phyloP scores from a whole-genome alignment of 2,113 vertebrate genomes.

The Peucedramus taeniatus region DNA sequence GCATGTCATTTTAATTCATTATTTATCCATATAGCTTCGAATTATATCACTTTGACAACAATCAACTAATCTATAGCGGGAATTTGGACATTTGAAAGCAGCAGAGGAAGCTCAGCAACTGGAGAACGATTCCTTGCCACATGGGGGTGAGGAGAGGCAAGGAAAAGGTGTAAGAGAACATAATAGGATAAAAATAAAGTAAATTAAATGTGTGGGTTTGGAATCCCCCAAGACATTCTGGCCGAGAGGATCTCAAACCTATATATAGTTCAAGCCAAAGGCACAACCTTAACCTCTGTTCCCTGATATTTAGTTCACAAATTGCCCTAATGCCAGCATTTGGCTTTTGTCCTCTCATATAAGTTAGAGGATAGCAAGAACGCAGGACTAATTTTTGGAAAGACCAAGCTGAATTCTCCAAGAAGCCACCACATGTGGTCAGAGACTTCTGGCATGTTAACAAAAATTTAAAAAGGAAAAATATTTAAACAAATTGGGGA shows the following conservation, averaged over 20 bases:
- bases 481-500: neutral
- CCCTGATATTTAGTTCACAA: neutral
- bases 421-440: neutral
- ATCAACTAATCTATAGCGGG: neutral
- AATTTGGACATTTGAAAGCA: neutral
- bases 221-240: constrained; percentile 21
- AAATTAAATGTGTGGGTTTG: constrained; percentile 32
- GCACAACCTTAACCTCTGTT: neutral
- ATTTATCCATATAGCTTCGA: neutral
- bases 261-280: neutral
- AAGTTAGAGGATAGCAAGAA: neutral
- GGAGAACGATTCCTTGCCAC: neutral
- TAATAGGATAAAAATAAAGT: constrained; percentile 41
- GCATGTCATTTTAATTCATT: constrained; percentile 9
- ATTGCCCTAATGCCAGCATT: neutral
- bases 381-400: neutral
- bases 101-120: neutral
- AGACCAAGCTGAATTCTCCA: neutral
- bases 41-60: neutral
- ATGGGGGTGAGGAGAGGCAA: neutral
- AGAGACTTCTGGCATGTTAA: neutral
- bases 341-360: neutral
- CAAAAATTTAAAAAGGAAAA: neutral
- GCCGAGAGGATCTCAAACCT: neutral
- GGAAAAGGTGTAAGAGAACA: constrained; percentile 22